Percentiles rank a stretch among this genome's conserved stretches.
Conservation (phyloP, 2,113 vertebrate species). For the Brachirus orientalis region DNA sequence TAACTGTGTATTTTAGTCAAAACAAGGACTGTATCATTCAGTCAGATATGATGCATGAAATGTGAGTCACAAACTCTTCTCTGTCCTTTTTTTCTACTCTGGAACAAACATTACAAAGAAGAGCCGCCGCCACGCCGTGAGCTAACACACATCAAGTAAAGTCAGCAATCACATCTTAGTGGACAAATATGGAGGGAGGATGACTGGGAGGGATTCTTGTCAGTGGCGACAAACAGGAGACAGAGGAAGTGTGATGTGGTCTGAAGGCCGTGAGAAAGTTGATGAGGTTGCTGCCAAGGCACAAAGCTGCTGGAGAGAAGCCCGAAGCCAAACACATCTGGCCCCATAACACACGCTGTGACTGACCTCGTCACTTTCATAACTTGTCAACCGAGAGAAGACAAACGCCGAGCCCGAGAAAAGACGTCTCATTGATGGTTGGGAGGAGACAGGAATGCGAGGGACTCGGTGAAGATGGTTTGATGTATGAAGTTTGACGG, state of each 20-base stretch:
- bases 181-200: slow-evolving; percentile 11
- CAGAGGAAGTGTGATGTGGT: slow-evolving; percentile 31
- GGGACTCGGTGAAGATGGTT: slow-evolving; percentile 14
- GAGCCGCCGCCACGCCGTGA: slow-evolving; percentile 23
- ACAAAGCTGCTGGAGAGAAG: slow-evolving; percentile 40
- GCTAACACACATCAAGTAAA: slow-evolving; percentile 54
- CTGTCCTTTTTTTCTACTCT: not conserved
- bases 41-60: too few species aligned
- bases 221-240: slow-evolving; percentile 19
- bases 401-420: slow-evolving; percentile 22
- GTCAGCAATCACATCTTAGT: slow-evolving; percentile 21
- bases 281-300: slow-evolving; percentile 43
- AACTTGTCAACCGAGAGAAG: slow-evolving; percentile 29
- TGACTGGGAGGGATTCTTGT: slow-evolving; percentile 14
- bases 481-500: slow-evolving; percentile 46
- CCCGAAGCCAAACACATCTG: slow-evolving; percentile 21
- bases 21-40: too few species aligned
- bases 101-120: not conserved
- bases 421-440: slow-evolving; percentile 29
- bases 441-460: not conserved
- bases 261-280: slow-evolving; percentile 54
- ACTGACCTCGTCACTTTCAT: slow-evolving; percentile 29
- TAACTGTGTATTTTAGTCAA: too few species aligned
- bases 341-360: not conserved
- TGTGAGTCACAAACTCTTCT: too few species aligned